Evolutionary conservation across 92 coral and sea anemone species (phyloP).

Genomic region (Palythoa heliodiscus): DNA sequence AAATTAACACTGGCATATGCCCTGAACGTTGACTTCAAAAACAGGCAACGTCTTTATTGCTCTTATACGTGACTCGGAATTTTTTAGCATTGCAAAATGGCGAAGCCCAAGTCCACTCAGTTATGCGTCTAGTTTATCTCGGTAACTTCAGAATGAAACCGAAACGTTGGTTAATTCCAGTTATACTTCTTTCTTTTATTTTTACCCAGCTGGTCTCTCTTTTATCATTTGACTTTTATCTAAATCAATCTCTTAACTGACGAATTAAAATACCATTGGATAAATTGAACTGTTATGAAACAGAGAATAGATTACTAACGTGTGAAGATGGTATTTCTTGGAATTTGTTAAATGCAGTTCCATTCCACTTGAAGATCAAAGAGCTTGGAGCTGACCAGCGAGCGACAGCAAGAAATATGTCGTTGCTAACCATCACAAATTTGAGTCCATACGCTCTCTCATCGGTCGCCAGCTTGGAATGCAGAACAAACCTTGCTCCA

Average conservation of each 20-base stretch:
- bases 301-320: conserved; percentile 48
- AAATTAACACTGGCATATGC: too few species aligned
- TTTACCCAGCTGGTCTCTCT: too few species aligned
- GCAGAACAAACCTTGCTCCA: conserved; percentile 70
- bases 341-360: conserved; percentile 71
- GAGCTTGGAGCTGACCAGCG: conserved; percentile 77
- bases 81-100: too few species aligned
- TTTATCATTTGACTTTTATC: too few species aligned
- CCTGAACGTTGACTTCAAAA: too few species aligned
- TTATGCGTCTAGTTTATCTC: too few species aligned
- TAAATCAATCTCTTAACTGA: background rate
- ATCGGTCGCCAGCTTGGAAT: conserved; percentile 66
- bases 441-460: conserved; percentile 84
- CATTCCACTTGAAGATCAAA: conserved; percentile 88
- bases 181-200: too few species aligned
- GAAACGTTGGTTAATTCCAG: too few species aligned
- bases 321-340: conserved; percentile 81
- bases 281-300: background rate
- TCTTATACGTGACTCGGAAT: too few species aligned
- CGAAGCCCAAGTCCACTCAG: too few species aligned
- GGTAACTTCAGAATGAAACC: too few species aligned
- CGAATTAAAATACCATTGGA: background rate
- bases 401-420: conserved; percentile 77
- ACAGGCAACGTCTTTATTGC: too few species aligned
- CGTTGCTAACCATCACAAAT: conserved; percentile 68